A percentile compares a stretch with the other conserved stretches of the same genome.
phyloP scores from a whole-genome alignment of 64 coral and sea anemone genomes.

The Anthopleura sola region DNA sequence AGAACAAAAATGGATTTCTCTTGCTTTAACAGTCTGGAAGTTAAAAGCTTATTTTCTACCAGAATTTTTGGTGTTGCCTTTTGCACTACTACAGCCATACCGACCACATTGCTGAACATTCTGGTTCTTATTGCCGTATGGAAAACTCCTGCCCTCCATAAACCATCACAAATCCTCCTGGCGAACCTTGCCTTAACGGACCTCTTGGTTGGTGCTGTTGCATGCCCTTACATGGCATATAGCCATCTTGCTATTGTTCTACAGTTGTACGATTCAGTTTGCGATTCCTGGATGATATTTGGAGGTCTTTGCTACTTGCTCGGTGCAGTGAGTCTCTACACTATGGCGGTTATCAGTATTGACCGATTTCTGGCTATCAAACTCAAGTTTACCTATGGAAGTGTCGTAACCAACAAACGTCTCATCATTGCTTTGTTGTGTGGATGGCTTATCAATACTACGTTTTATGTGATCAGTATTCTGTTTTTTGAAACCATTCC shows the following conservation, averaged over 20 bases:
- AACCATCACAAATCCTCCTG: conserved; percentile 29
- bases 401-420: neutral
- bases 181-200: conserved; percentile 19
- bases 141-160: conserved; percentile 1
- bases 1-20: neutral
- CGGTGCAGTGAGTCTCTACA: neutral
- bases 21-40: neutral
- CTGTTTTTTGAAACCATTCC: no score
- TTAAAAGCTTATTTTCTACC: neutral
- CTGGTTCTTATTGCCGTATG: conserved; percentile 15
- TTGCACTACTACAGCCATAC: neutral
- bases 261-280: no score
- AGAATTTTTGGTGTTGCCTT: neutral
- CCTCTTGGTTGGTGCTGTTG: neutral
- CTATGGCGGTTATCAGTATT: neutral
- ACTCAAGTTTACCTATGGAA: neutral
- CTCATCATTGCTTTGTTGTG: neutral
- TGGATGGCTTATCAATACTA: neutral
- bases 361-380: conserved; percentile 10
- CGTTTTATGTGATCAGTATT: neutral
- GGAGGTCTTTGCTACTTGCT: neutral
- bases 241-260: neutral
- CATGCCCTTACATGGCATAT: neutral
- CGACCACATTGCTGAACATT: conserved; percentile 4
- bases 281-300: neutral